Conservation (phyloP, 92 coral and sea anemone species). For the Phenganax marumi region DNA sequence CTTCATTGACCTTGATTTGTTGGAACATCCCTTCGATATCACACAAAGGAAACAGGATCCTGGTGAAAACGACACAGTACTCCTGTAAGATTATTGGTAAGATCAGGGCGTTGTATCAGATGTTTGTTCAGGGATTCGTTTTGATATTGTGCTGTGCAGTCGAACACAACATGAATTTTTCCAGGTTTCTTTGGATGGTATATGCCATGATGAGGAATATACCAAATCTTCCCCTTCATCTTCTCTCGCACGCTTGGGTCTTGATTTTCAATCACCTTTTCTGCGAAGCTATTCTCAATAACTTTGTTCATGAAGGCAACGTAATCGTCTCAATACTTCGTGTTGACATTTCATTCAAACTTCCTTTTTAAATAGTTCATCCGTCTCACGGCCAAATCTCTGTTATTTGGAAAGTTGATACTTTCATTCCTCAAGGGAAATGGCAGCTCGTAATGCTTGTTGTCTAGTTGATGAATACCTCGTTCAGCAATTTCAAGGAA, state of each 20-base stretch:
- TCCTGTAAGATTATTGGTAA: slow-evolving; percentile 19
- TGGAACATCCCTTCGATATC: slow-evolving; percentile 55
- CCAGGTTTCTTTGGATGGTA: not conserved
- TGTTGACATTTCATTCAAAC: not conserved
- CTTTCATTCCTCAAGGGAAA: slow-evolving; percentile 4
- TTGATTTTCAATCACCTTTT: slow-evolving; percentile 26
- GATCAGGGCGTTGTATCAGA: not conserved
- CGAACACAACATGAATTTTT: slow-evolving; percentile 1
- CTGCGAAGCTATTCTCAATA: slow-evolving; percentile 43
- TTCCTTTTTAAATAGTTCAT: not conserved
- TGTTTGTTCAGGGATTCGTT: not conserved
- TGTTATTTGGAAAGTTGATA: slow-evolving; percentile 5
- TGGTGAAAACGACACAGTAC: slow-evolving; percentile 51
- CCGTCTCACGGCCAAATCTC: not conserved
- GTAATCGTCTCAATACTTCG: not conserved
- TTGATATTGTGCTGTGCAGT: not conserved
- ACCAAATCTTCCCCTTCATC: not conserved
- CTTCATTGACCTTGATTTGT: slow-evolving; percentile 50
- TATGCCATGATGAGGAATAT: not conserved
- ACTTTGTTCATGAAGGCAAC: slow-evolving; percentile 29
- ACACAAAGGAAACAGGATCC: slow-evolving; percentile 49
- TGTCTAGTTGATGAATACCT: slow-evolving; percentile 38
- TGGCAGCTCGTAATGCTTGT: slow-evolving; percentile 52
- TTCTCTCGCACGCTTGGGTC: not conserved
- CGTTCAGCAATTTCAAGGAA: slow-evolving; percentile 40